Conservation (phyloP, 2,888 invertebrate species). For the Plagodis dolabraria region DNA sequence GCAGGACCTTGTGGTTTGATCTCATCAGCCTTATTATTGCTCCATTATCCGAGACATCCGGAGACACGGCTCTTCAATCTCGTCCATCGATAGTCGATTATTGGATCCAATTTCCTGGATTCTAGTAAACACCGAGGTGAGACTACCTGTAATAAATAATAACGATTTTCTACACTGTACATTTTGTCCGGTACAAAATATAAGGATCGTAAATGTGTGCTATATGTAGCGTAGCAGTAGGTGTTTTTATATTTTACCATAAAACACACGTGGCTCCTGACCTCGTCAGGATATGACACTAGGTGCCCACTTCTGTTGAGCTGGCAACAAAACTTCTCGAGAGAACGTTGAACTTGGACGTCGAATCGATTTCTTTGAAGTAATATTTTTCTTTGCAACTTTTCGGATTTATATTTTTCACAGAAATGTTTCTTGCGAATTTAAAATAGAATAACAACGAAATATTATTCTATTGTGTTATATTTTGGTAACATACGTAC, state of each 20-base stretch:
- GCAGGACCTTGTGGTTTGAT: constrained; percentile 23
- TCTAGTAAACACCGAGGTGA: constrained; percentile 16
- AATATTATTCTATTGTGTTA: background rate
- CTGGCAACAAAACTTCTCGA: constrained; percentile 5
- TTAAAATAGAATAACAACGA: background rate
- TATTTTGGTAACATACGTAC: too few relatives aligned
- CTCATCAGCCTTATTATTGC: constrained; percentile 32
- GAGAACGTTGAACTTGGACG: constrained; percentile 20
- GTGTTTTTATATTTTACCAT: constrained; percentile 68
- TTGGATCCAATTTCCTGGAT: constrained; percentile 29
- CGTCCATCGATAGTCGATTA: constrained; percentile 31
- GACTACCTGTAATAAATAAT: constrained; percentile 30
- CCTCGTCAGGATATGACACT: constrained; percentile 42
- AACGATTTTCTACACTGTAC: constrained; percentile 22
- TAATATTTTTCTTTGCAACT: constrained; percentile 16
- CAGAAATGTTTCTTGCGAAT: constrained; percentile 2
- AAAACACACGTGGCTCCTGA: constrained; percentile 65
- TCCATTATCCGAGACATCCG: constrained; percentile 31
- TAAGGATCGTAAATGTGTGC: constrained; percentile 54
- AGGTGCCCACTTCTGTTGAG: constrained; percentile 24
- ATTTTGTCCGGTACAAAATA: constrained; percentile 43
- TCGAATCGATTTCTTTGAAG: constrained; percentile 9
- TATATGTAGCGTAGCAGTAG: constrained; percentile 18
- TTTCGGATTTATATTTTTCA: constrained; percentile 12
- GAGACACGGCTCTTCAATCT: constrained; percentile 30